Evolutionary conservation across 2,888 invertebrate genomes (phyloP).

Genomic region (Amphipyra berbera): DNA sequence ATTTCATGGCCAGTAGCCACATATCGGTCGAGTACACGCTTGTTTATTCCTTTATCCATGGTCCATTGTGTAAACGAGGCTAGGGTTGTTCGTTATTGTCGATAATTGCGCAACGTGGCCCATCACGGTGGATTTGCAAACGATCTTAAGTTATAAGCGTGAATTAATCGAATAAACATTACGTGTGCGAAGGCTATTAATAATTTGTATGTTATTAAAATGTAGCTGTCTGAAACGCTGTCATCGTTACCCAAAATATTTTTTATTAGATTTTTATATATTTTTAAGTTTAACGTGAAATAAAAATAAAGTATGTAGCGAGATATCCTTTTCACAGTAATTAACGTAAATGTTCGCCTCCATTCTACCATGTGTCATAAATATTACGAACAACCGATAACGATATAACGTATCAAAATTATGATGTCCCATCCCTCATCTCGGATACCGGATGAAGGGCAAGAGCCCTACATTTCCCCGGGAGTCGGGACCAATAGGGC

Average conservation of each 20-base stretch:
- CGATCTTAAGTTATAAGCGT: conserved; percentile 23
- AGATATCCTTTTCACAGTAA: neutral
- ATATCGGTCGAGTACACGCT: conserved; percentile 46
- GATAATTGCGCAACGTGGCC: conserved; percentile 43
- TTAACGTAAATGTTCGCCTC: neutral
- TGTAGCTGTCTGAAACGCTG: neutral
- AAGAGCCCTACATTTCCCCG: conserved; percentile 69
- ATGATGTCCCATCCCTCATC: conserved; percentile 59
- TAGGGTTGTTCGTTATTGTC: conserved; percentile 43
- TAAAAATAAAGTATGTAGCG: too few species aligned
- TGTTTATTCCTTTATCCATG: conserved; percentile 46
- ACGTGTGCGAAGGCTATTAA: conserved; percentile 12
- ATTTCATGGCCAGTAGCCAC: conserved; percentile 52
- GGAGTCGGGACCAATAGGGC: conserved; percentile 55
- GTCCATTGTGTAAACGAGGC: conserved; percentile 47
- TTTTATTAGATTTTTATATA: neutral
- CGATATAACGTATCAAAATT: conserved; percentile 18
- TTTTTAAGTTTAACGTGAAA: neutral
- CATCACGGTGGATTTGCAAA: conserved; percentile 33
- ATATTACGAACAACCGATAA: conserved; percentile 21
- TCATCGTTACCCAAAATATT: neutral
- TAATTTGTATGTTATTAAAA: neutral
- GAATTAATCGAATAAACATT: conserved; percentile 29
- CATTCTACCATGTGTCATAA: neutral
- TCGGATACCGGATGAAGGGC: conserved; percentile 77